Evolutionary conservation across 2,113 vertebrate genomes (phyloP).

Genomic region (Arothron firmamentum): DNA sequence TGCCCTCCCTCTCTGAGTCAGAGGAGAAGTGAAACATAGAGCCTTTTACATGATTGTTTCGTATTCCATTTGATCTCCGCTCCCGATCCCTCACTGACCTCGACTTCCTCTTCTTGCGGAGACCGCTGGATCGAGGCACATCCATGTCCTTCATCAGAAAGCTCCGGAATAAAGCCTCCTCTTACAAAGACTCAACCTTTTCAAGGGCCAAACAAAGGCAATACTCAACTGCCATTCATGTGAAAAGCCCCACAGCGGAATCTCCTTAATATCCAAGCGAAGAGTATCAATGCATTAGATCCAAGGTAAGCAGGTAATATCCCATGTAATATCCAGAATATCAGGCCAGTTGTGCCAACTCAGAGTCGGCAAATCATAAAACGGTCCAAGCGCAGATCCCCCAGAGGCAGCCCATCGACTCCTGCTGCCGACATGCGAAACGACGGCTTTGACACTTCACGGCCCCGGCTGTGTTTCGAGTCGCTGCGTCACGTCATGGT

Average conservation of each 20-base stretch:
- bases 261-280: constrained; percentile 48
- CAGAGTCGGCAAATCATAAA: constrained; percentile 3
- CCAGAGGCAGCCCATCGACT: constrained; percentile 61
- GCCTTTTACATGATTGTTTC: constrained; percentile 68
- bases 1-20: constrained; percentile 86
- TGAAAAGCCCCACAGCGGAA: constrained; percentile 22
- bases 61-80: constrained; percentile 77
- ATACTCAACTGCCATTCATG: constrained; percentile 31
- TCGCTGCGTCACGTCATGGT: constrained; percentile 48
- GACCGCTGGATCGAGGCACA: constrained; percentile 84
- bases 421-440: constrained; percentile 47
- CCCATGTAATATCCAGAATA: constrained; percentile 54
- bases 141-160: constrained; percentile 80
- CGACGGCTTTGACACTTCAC: constrained; percentile 33
- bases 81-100: constrained; percentile 84
- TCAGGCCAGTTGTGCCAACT: constrained; percentile 51
- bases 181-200: constrained; percentile 28
- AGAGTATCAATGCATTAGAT: constrained; percentile 40
- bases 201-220: constrained; percentile 16
- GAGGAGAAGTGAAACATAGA: constrained; percentile 80
- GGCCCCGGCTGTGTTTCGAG: constrained; percentile 33
- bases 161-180: constrained; percentile 45
- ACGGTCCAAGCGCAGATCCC: constrained; percentile 57
- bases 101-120: constrained; percentile 89
- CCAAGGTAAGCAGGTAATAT: constrained; percentile 36